These are phyloP conservation scores for Petrolisthes manimaculis DNA, from an alignment of 2,888 invertebrate species.

Conservation along the genomic window DNA sequence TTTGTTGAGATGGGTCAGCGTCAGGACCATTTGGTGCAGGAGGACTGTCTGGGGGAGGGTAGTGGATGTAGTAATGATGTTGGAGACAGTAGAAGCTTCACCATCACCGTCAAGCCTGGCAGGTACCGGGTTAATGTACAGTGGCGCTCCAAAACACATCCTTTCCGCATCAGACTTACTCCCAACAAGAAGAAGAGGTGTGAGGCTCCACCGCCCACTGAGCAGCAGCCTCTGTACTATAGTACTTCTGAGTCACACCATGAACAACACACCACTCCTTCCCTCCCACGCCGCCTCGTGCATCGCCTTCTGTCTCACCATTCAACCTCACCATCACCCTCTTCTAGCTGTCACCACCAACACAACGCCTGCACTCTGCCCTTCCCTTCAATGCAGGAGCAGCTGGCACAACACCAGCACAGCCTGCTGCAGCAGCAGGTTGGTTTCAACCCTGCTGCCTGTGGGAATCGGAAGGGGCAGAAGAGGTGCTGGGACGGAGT, in stretches of 20 bases:
- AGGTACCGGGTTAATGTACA: slow-evolving; percentile 49
- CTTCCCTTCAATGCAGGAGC: slow-evolving; percentile 8
- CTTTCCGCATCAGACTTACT: slow-evolving; percentile 41
- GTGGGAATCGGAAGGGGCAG: slow-evolving; percentile 29
- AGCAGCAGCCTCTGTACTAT: slow-evolving; percentile 55
- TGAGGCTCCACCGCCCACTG: slow-evolving; percentile 76
- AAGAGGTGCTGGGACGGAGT: slow-evolving; percentile 42
- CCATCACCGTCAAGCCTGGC: slow-evolving; percentile 44
- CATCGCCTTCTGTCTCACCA: slow-evolving; percentile 40
- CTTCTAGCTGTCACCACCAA: background rate
- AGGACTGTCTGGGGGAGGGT: background rate
- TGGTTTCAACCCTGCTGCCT: slow-evolving; percentile 34
- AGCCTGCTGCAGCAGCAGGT: slow-evolving; percentile 33
- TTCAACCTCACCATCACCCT: background rate
- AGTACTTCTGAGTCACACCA: slow-evolving; percentile 4
- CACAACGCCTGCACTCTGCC: background rate
- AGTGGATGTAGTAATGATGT: background rate
- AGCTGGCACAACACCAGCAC: slow-evolving; percentile 7
- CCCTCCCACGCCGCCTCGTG: slow-evolving; percentile 44
- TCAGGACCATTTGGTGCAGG: background rate
- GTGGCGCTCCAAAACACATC: slow-evolving; percentile 51
- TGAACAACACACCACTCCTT: slow-evolving; percentile 6
- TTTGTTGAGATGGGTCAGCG: background rate
- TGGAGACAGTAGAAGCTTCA: slow-evolving; percentile 4
- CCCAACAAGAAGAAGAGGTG: slow-evolving; percentile 78